Percentiles rank a stretch among this genome's conserved stretches.
Conservation (phyloP, 2,797 vertebrate genomes). For the Benthosema pterotum region DNA sequence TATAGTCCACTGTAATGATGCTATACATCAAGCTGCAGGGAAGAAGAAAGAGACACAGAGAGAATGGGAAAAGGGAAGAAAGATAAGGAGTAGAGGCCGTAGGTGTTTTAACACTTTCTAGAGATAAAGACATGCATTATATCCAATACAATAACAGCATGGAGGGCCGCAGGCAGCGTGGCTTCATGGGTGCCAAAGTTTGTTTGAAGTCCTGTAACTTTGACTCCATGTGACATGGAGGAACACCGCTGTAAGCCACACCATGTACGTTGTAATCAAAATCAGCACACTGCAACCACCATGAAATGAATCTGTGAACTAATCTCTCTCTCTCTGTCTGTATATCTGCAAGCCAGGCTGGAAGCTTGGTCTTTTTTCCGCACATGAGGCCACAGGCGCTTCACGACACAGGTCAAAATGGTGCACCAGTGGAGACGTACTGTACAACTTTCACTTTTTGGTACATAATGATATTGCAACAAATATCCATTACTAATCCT, state of each 20-base stretch:
- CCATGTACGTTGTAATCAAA: slow-evolving; percentile 57
- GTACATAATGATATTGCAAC: too few relatives aligned
- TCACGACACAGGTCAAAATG: slow-evolving; percentile 36
- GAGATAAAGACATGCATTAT: too few relatives aligned
- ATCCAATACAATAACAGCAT: not conserved
- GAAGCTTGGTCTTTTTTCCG: slow-evolving; percentile 30
- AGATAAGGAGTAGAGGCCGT: too few relatives aligned
- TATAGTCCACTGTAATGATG: too few relatives aligned
- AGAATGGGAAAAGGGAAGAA: too few relatives aligned
- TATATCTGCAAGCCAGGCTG: slow-evolving; percentile 41
- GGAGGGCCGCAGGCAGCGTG: slow-evolving; percentile 41
- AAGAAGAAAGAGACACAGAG: too few relatives aligned
- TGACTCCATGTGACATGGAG: slow-evolving; percentile 69
- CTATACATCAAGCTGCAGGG: too few relatives aligned
- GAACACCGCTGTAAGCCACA: slow-evolving; percentile 63
- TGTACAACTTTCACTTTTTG: not conserved
- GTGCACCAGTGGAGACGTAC: slow-evolving; percentile 20
- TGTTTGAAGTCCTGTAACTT: slow-evolving; percentile 60
- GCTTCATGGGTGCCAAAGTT: slow-evolving; percentile 51
- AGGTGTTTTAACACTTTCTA: too few relatives aligned
- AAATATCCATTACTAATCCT: too few relatives aligned
- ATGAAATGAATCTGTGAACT: slow-evolving; percentile 45
- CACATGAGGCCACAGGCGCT: slow-evolving; percentile 51
- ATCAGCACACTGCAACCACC: slow-evolving; percentile 51
- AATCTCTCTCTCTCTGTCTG: slow-evolving; percentile 3